Conservation (phyloP, 2,113 vertebrate species). For the Chloropsis cyanopogon region DNA sequence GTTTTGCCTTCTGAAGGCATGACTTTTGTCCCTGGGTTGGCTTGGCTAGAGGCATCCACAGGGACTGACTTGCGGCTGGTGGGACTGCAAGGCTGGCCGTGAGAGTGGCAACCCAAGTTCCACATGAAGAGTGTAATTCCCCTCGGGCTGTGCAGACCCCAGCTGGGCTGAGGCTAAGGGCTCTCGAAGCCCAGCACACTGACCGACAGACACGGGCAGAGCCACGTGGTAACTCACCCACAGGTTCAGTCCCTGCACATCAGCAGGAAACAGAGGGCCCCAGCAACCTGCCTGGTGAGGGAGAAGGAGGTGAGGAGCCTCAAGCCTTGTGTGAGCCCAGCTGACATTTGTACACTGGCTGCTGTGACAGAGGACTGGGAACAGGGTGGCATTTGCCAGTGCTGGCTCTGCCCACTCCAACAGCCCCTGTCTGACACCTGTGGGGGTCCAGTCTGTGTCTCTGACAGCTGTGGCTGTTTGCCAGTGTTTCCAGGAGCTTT, state of each 20-base stretch:
- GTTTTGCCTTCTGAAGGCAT: background rate
- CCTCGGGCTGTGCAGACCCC: background rate
- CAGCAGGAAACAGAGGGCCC: background rate
- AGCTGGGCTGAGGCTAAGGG: background rate
- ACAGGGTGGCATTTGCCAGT: background rate
- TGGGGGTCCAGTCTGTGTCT: fast-evolving
- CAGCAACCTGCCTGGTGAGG: background rate
- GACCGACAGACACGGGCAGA: background rate
- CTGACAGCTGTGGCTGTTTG: background rate
- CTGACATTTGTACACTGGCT: background rate
- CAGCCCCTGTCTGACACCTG: background rate
- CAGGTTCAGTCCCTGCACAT: background rate
- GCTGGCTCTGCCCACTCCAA: background rate
- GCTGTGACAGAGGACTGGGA: background rate
- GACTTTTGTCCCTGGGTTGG: background rate
- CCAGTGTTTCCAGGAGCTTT: background rate
- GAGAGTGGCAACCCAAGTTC: background rate
- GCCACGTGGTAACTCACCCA: fast-evolving
- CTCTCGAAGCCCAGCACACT: background rate
- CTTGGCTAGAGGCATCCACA: background rate
- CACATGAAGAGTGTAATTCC: background rate
- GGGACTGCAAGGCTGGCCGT: background rate
- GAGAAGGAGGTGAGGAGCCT: background rate
- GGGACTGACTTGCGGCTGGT: background rate
- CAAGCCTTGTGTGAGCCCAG: background rate